Conservation (phyloP, 2,113 vertebrate species). For the Pelecanus crispus region DNA sequence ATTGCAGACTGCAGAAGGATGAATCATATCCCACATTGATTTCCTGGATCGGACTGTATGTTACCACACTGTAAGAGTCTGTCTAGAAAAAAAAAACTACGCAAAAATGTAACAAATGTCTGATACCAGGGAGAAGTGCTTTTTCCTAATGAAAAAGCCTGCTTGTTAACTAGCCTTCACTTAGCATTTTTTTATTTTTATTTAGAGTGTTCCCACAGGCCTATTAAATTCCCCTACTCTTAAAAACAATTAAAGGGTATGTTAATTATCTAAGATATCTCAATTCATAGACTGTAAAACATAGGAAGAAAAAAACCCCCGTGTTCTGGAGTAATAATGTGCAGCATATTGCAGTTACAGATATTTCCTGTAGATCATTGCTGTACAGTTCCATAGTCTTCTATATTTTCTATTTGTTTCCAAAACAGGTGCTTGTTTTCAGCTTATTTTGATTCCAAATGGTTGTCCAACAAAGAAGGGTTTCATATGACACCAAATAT, state of each 20-base stretch:
- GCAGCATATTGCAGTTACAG: slow-evolving; percentile 4
- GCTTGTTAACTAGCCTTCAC: slow-evolving; percentile 14
- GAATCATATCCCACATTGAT: neutral
- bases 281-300: slow-evolving; percentile 1
- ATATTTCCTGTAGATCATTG: neutral
- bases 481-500: neutral
- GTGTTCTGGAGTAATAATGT: neutral
- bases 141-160: neutral
- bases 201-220: slow-evolving; percentile 12
- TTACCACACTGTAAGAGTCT: neutral
- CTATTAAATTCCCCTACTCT: slow-evolving; percentile 13
- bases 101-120: neutral
- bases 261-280: slow-evolving; percentile 18
- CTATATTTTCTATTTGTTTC: neutral
- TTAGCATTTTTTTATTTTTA: slow-evolving; percentile 25
- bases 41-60: neutral
- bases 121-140: neutral
- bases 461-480: neutral
- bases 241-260: slow-evolving; percentile 38
- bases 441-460: neutral
- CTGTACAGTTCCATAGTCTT: neutral
- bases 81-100: neutral
- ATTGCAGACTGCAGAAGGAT: neutral
- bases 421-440: neutral
- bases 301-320: neutral